phyloP scores from a whole-genome alignment of 2,113 vertebrate species.

The Thamnaconus septentrionalis region DNA sequence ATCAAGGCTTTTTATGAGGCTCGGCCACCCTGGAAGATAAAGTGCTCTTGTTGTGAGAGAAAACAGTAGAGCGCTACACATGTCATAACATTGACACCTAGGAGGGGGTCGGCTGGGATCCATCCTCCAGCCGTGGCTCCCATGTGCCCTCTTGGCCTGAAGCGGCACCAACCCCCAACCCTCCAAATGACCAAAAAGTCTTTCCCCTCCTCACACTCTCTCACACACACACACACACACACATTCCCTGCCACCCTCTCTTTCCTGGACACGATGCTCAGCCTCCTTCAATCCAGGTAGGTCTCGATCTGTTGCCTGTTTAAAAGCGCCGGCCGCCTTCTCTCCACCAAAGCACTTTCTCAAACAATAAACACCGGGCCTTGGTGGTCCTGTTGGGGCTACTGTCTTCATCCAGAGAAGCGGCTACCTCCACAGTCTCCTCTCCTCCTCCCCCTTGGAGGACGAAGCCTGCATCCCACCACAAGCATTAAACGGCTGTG shows the following conservation, averaged over 20 bases:
- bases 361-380: slow-evolving; percentile 86
- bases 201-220: slow-evolving; percentile 9
- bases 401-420: slow-evolving; percentile 76
- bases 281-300: slow-evolving; percentile 22
- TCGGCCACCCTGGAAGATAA: slow-evolving; percentile 87
- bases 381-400: slow-evolving; percentile 84
- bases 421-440: slow-evolving; percentile 71
- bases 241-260: neutral
- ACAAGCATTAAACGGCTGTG: no score
- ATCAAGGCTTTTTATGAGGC: slow-evolving; percentile 83
- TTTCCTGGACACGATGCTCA: neutral
- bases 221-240: no score
- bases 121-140: slow-evolving; percentile 62
- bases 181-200: slow-evolving; percentile 25
- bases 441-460: slow-evolving; percentile 11
- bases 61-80: slow-evolving; percentile 87
- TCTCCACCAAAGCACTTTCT: slow-evolving; percentile 75
- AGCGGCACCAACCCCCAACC: slow-evolving; percentile 33
- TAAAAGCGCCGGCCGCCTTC: slow-evolving; percentile 58
- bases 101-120: slow-evolving; percentile 69
- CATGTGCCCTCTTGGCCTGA: slow-evolving; percentile 66
- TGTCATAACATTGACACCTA: slow-evolving; percentile 87
- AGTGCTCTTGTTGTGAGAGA: slow-evolving; percentile 90
- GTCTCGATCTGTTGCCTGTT: slow-evolving; percentile 28
- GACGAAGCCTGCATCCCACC: neutral